Percentiles rank a stretch among this genome's conserved stretches.
These are phyloP conservation scores for Leptosomus discolor DNA, from an alignment of 2,113 vertebrate genomes.

Conservation along the genomic window DNA sequence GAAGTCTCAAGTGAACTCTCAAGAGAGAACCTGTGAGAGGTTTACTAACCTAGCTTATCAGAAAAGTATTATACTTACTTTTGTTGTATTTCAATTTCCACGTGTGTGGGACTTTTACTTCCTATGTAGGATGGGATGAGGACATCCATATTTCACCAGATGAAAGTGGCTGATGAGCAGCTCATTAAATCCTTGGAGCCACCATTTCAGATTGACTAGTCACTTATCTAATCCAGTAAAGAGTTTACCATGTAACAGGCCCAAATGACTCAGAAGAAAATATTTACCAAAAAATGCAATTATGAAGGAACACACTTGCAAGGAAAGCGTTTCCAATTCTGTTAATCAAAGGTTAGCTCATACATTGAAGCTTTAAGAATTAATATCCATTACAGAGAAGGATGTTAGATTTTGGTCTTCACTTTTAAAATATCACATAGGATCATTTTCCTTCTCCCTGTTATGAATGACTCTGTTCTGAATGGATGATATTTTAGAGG, in stretches of 20 bases:
- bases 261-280: neutral
- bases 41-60: too few relatives aligned
- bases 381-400: neutral
- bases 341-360: neutral
- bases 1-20: too few relatives aligned
- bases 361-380: neutral
- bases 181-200: neutral
- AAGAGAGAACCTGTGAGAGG: too few relatives aligned
- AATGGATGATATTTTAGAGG: neutral
- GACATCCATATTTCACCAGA: neutral
- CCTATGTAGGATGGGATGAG: neutral
- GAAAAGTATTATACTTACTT: too few relatives aligned
- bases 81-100: too few relatives aligned
- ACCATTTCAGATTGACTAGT: neutral
- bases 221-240: neutral
- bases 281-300: neutral
- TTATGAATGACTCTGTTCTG: neutral
- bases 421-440: neutral
- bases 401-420: neutral
- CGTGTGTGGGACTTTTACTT: neutral
- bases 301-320: neutral
- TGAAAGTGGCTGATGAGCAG: neutral
- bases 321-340: neutral
- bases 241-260: neutral
- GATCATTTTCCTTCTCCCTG: neutral